Evolutionary conservation across 1,140 invertebrate genomes (phyloP).

Genomic region (Thaumetopoea pityocampa): DNA sequence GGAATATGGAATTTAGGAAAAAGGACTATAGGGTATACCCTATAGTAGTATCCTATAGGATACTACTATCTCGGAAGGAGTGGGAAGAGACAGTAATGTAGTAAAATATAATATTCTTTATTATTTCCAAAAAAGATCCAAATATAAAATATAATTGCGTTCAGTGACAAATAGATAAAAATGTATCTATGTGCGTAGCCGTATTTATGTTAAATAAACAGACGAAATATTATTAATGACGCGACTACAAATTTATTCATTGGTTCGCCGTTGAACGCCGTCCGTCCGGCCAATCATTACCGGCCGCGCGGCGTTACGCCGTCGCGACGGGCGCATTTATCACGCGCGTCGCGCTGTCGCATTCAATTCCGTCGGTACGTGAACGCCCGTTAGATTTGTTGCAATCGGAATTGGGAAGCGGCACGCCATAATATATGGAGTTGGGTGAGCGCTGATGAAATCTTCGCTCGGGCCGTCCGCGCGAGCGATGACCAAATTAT

Average conservation of each 20-base stretch:
- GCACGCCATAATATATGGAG: slow-evolving; percentile 1
- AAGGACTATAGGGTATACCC: too few relatives aligned
- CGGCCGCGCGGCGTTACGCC: too few relatives aligned
- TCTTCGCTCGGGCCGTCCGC: slow-evolving; percentile 15
- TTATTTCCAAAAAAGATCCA: too few relatives aligned
- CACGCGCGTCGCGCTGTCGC: slow-evolving; percentile 36
- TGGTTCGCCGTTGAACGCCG: slow-evolving; percentile 29
- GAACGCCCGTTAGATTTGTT: slow-evolving; percentile 37
- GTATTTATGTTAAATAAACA: slow-evolving; percentile 10
- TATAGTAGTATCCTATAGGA: too few relatives aligned
- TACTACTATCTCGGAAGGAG: too few relatives aligned
- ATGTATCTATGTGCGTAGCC: too few relatives aligned
- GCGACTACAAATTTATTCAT: slow-evolving; percentile 14
- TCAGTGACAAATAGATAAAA: too few relatives aligned
- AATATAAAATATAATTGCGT: too few relatives aligned
- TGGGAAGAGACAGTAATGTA: too few relatives aligned
- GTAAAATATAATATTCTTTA: too few relatives aligned
- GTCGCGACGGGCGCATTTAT: slow-evolving; percentile 42
- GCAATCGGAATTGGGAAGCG: slow-evolving; percentile 31
- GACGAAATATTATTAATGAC: slow-evolving; percentile 8
- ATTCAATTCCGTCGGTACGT: slow-evolving; percentile 42
- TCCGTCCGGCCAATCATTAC: slow-evolving; percentile 35
- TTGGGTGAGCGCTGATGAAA: slow-evolving; percentile 26
- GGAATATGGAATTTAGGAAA: too few relatives aligned
- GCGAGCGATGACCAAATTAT: slow-evolving; percentile 38